Conservation (phyloP, 1,140 invertebrate species). For the Caenorhabditis elegans region WBcel235 BX284604.4:11719001-11719500, state of each 20-base stretch:
- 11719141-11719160: constrained; percentile 17
- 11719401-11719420: constrained; percentile 26
- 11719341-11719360: neutral
- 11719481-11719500: neutral
- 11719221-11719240: neutral
- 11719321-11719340: neutral
- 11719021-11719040: neutral
- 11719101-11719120: neutral
- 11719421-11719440: neutral
- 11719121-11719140: neutral
- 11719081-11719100: neutral
- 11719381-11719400: neutral
- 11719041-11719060: neutral
- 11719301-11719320: neutral
- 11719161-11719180: neutral
- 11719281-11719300: neutral
- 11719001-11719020: constrained; percentile 8
- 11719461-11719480: constrained; percentile 27
- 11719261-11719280: constrained; percentile 1
- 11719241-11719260: neutral
- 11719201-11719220: neutral
- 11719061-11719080: neutral
- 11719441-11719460: neutral
- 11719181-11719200: neutral
- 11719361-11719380: constrained; percentile 25